Conservation (phyloP, 2,888 invertebrate species). For the Dendrolimus pini region DNA sequence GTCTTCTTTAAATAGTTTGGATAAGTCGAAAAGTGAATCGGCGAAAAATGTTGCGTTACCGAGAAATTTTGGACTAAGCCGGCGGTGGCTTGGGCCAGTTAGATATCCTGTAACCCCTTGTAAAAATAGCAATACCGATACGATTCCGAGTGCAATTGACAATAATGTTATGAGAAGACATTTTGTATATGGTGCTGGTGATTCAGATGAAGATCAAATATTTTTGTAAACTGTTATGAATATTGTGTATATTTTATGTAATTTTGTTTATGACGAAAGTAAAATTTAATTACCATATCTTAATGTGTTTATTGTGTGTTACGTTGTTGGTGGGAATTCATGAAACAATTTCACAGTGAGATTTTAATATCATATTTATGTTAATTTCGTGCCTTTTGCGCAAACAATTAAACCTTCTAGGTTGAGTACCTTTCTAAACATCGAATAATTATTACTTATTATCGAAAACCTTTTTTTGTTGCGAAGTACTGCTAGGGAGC, state of each 20-base stretch:
- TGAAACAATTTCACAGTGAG: neutral
- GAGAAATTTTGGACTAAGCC: conserved; percentile 75
- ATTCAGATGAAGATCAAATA: conserved; percentile 80
- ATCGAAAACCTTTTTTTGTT: too few species aligned
- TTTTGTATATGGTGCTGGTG: conserved; percentile 68
- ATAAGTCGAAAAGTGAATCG: conserved; percentile 51
- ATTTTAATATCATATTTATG: neutral
- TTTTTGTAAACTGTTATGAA: conserved; percentile 65
- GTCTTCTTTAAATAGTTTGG: conserved; percentile 53
- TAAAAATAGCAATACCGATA: conserved; percentile 50
- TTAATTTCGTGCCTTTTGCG: neutral
- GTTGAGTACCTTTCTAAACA: too few species aligned
- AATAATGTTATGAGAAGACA: conserved; percentile 58
- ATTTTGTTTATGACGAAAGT: neutral
- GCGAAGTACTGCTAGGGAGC: too few species aligned
- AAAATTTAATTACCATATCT: neutral
- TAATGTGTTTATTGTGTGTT: neutral
- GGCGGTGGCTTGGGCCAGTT: conserved; percentile 79
- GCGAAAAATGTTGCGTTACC: conserved; percentile 71
- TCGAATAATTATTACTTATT: too few species aligned
- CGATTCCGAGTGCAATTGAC: conserved; percentile 39
- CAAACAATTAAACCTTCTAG: too few species aligned
- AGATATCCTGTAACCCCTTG: conserved; percentile 81
- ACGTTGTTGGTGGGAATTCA: conserved; percentile 4
- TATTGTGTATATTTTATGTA: conserved; percentile 14